Percentiles rank a stretch among this genome's conserved stretches.
Evolutionary conservation across 2,797 vertebrate species (phyloP).

Genomic region (Sebastiscus tertius): DNA sequence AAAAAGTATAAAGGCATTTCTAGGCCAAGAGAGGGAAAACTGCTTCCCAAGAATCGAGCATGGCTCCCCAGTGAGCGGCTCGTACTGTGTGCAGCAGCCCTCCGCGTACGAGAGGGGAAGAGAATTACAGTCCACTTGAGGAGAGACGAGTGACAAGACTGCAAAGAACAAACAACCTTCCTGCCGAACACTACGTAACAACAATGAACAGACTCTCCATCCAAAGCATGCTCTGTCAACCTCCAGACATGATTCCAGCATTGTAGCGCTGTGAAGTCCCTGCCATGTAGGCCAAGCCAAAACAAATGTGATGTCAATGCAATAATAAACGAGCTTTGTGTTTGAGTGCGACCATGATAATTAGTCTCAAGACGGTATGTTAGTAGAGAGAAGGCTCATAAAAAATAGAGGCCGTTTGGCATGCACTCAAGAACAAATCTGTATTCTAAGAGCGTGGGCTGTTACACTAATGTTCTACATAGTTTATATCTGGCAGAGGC

Average conservation of each 20-base stretch:
- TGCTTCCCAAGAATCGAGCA: constrained; percentile 53
- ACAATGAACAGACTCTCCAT: constrained; percentile 42
- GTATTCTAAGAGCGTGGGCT: constrained; percentile 73
- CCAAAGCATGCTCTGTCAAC: constrained; percentile 41
- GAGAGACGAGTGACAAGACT: constrained; percentile 38
- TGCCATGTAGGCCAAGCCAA: constrained; percentile 72
- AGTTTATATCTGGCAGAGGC: constrained; percentile 73
- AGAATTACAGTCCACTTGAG: constrained; percentile 49
- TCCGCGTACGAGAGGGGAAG: not conserved
- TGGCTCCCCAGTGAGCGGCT: constrained; percentile 58
- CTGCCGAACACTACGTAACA: constrained; percentile 12
- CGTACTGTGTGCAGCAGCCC: not conserved
- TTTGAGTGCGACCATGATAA: constrained; percentile 79
- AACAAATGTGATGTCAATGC: constrained; percentile 76
- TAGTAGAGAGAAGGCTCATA: constrained; percentile 76
- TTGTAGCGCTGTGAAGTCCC: constrained; percentile 50
- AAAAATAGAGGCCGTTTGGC: constrained; percentile 82
- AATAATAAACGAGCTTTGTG: constrained; percentile 79
- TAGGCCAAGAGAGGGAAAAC: constrained; percentile 59
- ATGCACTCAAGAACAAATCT: constrained; percentile 75
- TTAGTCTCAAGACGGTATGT: constrained; percentile 79
- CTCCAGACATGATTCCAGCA: constrained; percentile 47
- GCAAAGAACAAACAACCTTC: constrained; percentile 51
- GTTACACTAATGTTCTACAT: constrained; percentile 81
- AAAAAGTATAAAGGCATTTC: constrained; percentile 67